phyloP scores from a whole-genome alignment of 2,797 vertebrate species.

The Rousettus madagascariensis region DNA sequence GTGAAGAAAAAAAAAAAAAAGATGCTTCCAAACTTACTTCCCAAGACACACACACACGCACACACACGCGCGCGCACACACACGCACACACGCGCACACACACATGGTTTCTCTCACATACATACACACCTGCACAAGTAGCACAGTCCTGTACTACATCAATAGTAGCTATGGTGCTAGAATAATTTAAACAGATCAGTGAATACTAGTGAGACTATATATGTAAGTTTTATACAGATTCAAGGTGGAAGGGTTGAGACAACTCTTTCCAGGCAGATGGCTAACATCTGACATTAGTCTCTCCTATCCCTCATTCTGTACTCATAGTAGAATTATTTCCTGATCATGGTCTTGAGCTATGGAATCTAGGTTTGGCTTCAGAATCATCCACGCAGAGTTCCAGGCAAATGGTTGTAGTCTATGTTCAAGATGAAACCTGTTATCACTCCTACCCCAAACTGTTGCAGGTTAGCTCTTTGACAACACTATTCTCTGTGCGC shows the following conservation, averaged over 20 bases:
- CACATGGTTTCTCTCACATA: background rate
- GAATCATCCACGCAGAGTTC: background rate
- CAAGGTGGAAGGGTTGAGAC: background rate
- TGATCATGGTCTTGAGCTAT: background rate
- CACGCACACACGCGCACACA: too few species aligned
- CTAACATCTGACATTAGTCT: background rate
- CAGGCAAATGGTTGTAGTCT: background rate
- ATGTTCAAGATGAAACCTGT: background rate
- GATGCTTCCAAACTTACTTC: background rate
- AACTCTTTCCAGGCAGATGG: background rate
- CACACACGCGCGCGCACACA: too few species aligned
- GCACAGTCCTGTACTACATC: background rate
- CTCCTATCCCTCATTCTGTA: accelerated
- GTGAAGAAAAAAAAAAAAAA: background rate
- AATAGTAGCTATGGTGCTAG: background rate
- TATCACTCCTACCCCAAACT: background rate
- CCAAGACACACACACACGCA: background rate
- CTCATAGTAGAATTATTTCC: background rate
- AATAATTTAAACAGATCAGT: background rate
- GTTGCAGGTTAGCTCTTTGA: background rate
- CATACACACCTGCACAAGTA: background rate
- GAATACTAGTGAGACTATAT: background rate
- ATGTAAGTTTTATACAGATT: background rate
- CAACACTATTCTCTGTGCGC: background rate
- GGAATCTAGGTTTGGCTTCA: background rate